Conservation (phyloP, 2,113 vertebrate genomes). For the Thymallus thymallus region DNA sequence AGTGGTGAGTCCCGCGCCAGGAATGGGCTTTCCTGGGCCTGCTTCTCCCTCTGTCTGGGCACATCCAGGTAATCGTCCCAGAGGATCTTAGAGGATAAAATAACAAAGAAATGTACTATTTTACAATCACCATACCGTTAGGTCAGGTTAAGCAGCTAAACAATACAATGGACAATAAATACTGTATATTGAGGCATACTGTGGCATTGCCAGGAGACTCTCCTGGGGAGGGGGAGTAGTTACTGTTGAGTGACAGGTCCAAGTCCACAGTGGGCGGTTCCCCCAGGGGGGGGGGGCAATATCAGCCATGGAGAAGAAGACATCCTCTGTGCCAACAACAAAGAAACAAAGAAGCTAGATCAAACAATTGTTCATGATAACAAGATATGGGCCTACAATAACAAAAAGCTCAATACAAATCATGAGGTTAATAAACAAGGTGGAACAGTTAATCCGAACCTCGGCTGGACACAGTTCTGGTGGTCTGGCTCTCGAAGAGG, state of each 20-base stretch:
- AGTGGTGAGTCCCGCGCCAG: conserved; percentile 68
- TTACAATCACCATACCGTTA: not conserved
- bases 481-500: conserved; percentile 87
- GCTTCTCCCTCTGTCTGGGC: conserved; percentile 79
- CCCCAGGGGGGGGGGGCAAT: conserved; percentile 95
- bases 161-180: not conserved
- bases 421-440: not conserved
- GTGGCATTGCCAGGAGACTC: conserved; percentile 85
- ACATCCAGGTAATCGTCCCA: conserved; percentile 92
- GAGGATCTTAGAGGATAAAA: conserved; percentile 68
- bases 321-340: conserved; percentile 83
- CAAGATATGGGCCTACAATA: not conserved
- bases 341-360: not conserved
- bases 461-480: conserved; percentile 90
- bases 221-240: conserved; percentile 85
- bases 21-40: conserved; percentile 64
- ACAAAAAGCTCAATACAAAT: not conserved
- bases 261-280: conserved; percentile 94
- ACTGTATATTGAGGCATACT: conserved; percentile 63
- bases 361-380: not conserved
- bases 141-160: not conserved
- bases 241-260: conserved; percentile 92
- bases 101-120: conserved; percentile 13
- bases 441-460: conserved; percentile 69
- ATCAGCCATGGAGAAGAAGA: conserved; percentile 99